phyloP scores from a whole-genome alignment of 2,797 vertebrate genomes.

The Pogonophryne albipinna region DNA sequence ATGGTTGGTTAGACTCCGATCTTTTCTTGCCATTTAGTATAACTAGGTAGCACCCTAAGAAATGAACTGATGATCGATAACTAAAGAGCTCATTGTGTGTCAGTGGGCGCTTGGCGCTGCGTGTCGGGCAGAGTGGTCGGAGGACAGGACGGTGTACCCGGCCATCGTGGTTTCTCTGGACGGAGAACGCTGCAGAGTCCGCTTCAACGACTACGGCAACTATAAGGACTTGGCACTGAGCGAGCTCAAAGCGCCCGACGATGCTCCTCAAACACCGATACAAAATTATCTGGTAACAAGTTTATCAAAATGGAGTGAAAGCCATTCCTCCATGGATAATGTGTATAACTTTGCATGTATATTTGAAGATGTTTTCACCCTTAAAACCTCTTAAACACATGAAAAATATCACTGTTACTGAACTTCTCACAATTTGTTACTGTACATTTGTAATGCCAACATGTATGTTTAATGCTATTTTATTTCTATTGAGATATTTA shows the following conservation, averaged over 20 bases:
- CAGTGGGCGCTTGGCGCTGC: slow-evolving; percentile 68
- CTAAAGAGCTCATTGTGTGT: background rate
- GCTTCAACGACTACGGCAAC: slow-evolving; percentile 64
- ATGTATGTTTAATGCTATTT: too few relatives aligned
- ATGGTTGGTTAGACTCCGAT: background rate
- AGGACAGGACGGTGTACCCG: slow-evolving; percentile 65
- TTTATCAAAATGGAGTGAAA: background rate
- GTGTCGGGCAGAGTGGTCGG: slow-evolving; percentile 67
- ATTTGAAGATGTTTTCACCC: too few relatives aligned
- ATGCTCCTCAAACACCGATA: background rate
- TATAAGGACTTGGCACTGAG: slow-evolving; percentile 70
- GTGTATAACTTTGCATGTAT: too few relatives aligned
- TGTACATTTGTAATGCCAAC: too few relatives aligned
- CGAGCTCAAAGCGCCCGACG: slow-evolving; percentile 26
- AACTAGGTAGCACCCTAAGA: background rate
- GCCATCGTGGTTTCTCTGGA: slow-evolving; percentile 58
- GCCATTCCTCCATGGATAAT: background rate
- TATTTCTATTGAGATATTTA: too few relatives aligned
- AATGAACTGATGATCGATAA: too few relatives aligned
- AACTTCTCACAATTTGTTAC: too few relatives aligned
- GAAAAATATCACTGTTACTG: too few relatives aligned
- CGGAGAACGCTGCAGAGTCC: slow-evolving; percentile 55
- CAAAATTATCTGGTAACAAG: slow-evolving; percentile 11
- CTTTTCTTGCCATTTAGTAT: background rate
- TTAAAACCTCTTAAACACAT: background rate